Conservation (phyloP, 2,888 invertebrate species). For the Laspeyria flexula region DNA sequence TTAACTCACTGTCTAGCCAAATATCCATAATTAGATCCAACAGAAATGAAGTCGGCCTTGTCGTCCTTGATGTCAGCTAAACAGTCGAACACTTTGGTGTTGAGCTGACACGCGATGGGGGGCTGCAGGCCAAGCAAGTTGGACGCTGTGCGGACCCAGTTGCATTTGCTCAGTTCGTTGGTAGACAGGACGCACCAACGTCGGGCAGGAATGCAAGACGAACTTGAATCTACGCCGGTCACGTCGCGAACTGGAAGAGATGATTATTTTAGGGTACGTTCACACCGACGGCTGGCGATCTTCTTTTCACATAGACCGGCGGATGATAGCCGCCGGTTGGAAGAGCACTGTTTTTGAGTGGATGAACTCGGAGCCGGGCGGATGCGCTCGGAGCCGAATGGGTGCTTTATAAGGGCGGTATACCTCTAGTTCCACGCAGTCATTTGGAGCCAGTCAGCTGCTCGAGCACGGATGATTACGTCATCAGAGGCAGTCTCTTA, state of each 20-base stretch:
- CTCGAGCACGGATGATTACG: no score
- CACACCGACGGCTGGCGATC: no score
- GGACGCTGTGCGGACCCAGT: slow-evolving; percentile 85
- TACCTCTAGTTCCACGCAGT: no score
- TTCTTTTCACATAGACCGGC: no score
- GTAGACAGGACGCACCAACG: slow-evolving; percentile 87
- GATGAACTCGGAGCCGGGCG: no score
- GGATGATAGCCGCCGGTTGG: no score
- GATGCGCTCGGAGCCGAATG: no score
- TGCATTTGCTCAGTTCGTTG: slow-evolving; percentile 86
- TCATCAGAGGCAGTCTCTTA: no score
- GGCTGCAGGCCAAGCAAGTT: slow-evolving; percentile 87
- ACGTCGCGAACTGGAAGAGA: slow-evolving; percentile 65
- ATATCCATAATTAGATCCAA: slow-evolving; percentile 88
- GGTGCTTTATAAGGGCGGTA: no score
- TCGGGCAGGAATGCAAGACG: slow-evolving; percentile 66
- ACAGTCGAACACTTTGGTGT: slow-evolving; percentile 80
- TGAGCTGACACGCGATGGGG: slow-evolving; percentile 80
- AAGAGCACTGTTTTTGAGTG: no score
- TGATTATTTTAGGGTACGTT: no score
- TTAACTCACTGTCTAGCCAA: slow-evolving; percentile 87
- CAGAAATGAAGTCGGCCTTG: slow-evolving; percentile 85
- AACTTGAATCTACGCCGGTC: slow-evolving; percentile 49
- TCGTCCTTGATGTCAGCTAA: slow-evolving; percentile 79
- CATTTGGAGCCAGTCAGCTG: no score